Percentiles rank a stretch among this genome's conserved stretches.
These are phyloP conservation scores for Drosophila takahashii DNA, from an alignment of 1,140 invertebrate genomes.

Conservation along the genomic window DNA sequence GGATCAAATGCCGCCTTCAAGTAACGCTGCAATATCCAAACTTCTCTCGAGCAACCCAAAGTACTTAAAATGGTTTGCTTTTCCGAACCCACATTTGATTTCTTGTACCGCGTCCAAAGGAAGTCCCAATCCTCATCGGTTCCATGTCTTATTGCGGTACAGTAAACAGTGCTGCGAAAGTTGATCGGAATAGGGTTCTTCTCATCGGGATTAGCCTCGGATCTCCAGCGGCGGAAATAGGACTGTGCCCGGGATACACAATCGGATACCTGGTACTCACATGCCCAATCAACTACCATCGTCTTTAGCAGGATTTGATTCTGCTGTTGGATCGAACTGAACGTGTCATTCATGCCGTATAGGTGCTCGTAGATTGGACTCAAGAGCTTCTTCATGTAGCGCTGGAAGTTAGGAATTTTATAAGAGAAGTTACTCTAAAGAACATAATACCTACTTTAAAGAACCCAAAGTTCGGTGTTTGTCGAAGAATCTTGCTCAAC, in stretches of 20 bases:
- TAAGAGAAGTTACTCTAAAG: too few relatives aligned
- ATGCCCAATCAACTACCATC: conserved; percentile 86
- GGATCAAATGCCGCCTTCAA: conserved; percentile 87
- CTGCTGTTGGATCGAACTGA: conserved; percentile 72
- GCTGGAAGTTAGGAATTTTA: conserved; percentile 72
- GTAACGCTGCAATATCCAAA: conserved; percentile 89
- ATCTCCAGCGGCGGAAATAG: conserved; percentile 87
- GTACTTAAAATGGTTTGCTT: conserved; percentile 87
- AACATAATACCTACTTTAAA: conserved; percentile 84
- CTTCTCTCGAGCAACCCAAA: conserved; percentile 89
- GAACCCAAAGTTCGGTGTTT: conserved; percentile 85
- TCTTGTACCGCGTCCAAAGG: conserved; percentile 89
- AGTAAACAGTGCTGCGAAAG: conserved; percentile 90
- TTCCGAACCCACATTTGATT: conserved; percentile 89
- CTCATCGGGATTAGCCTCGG: conserved; percentile 85
- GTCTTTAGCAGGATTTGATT: conserved; percentile 86
- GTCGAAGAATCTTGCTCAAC: conserved; percentile 86
- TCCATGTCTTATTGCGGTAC: conserved; percentile 90
- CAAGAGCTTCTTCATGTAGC: conserved; percentile 86
- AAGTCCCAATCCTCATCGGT: conserved; percentile 92
- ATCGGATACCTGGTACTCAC: conserved; percentile 86
- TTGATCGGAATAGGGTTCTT: conserved; percentile 90
- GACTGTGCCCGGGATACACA: conserved; percentile 87
- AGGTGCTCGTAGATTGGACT: conserved; percentile 86
- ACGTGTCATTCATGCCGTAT: conserved; percentile 85